A percentile compares a stretch with the other conserved stretches of the same genome.
These are phyloP conservation scores for Fukomys damarensis DNA, from an alignment of 2,113 vertebrate genomes.

Conservation along the genomic window DNA sequence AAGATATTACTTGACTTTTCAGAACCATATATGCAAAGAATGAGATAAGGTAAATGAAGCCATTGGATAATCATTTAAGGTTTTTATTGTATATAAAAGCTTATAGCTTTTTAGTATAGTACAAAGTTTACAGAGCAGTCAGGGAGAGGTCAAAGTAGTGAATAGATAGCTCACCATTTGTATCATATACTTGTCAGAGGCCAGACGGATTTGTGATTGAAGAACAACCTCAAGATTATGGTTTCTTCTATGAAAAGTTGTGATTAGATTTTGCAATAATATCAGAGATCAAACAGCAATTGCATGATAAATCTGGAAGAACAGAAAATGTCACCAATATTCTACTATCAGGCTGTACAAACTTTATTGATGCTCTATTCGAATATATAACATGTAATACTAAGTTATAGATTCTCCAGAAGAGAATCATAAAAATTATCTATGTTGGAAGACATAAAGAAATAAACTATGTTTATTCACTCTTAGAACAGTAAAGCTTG, in stretches of 20 bases:
- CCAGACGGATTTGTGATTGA: background rate
- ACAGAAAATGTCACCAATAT: background rate
- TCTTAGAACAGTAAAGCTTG: background rate
- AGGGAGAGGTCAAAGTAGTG: background rate
- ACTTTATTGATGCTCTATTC: background rate
- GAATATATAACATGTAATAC: background rate
- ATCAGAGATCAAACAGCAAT: background rate
- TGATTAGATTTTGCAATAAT: background rate
- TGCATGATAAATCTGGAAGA: background rate
- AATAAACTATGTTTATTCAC: background rate
- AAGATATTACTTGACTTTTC: background rate
- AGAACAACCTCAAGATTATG: background rate
- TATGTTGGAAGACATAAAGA: background rate
- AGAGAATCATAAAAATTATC: background rate
- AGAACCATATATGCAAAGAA: background rate
- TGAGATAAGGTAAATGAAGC: background rate
- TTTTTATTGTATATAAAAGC: background rate
- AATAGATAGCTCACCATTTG: background rate
- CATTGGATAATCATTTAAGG: background rate
- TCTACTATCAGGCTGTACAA: background rate
- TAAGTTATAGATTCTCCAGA: background rate
- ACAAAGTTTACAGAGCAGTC: background rate
- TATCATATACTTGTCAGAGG: background rate
- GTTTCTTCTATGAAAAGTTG: background rate
- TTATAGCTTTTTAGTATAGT: background rate